Evolutionary conservation across 2,113 vertebrate genomes (phyloP), one percentile per base, ranked within the genome.

Genomic region (Scomber scombrus): DNA sequence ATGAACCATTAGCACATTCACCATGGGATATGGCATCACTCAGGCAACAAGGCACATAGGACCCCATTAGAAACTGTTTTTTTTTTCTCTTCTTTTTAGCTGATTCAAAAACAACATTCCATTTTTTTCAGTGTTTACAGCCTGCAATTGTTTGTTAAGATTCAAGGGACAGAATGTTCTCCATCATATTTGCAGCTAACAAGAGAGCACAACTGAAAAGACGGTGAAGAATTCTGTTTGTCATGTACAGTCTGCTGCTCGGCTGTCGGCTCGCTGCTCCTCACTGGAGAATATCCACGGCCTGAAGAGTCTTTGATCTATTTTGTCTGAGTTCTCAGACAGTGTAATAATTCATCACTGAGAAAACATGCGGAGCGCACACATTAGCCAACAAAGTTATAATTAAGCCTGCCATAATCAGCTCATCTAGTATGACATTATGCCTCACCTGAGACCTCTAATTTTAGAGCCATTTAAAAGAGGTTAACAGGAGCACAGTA

Each of bases 1-100:
- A 81, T 93, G 87, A 92, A 92, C 90, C 92, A 91, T 91, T 91
- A 93, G 85, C 91, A 90, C 88, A 89, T 89, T 84, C 89, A 88
- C 93, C 88, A 81, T 91, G 90, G 93, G 93, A 94, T 87, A 87
- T 74, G 74, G 86, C 79, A 93, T 92, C 90, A 88, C 92, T 93
- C 80, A 19, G 86, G 93, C 91, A 95, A 95, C 93, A 85, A 88
- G 90, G 85, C 93, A 93, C 93, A 93, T 40, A 94, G 93, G 93
- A 93, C 78, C 91, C 94, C 87, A 94, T 95, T 93, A 95, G 90
- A 93, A 93, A 93, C 79, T 75, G 77, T 85, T 91, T 90, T 89
- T 78, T 63, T 66, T 60, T 80, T 14, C n/a, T 52, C 31, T n/a
- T 46, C 8, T 75, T 80, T 89, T 82, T 76, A 78, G 62, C 60